Percentiles rank a stretch among this genome's conserved stretches.
phyloP scores from a whole-genome alignment of 1,140 invertebrate genomes.

The Aethina tumida region DNA sequence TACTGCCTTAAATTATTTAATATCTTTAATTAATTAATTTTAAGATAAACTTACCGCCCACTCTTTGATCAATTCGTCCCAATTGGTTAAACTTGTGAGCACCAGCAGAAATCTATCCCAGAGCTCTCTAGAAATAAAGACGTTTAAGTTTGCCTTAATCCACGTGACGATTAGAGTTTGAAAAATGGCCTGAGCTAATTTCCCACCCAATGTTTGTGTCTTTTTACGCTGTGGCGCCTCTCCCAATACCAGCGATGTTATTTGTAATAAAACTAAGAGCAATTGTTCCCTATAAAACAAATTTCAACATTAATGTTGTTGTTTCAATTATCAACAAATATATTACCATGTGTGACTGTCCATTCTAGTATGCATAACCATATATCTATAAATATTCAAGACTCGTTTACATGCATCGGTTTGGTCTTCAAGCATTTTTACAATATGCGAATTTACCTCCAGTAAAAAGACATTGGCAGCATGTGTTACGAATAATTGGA shows the following conservation, averaged over 20 bases:
- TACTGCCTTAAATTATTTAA: no score
- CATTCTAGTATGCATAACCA: slow-evolving; percentile 94
- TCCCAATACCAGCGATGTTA: slow-evolving; percentile 82
- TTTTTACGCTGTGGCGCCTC: slow-evolving; percentile 64
- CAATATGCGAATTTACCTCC: slow-evolving; percentile 47
- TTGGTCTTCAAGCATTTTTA: slow-evolving; percentile 70
- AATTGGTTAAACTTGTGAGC: slow-evolving; percentile 79
- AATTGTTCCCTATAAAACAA: slow-evolving; percentile 66
- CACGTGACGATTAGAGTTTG: slow-evolving; percentile 95
- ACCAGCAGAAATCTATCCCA: slow-evolving; percentile 93
- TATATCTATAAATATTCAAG: slow-evolving; percentile 91
- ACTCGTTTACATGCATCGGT: slow-evolving; percentile 95
- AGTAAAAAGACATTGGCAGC: slow-evolving; percentile 89
- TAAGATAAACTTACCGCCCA: slow-evolving; percentile 69
- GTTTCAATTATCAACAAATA: neutral
- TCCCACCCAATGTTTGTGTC: slow-evolving; percentile 67
- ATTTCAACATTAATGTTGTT: slow-evolving; percentile 5
- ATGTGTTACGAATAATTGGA: slow-evolving; percentile 92
- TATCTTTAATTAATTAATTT: slow-evolving; percentile 10
- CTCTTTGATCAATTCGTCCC: slow-evolving; percentile 91
- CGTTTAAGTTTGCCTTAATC: slow-evolving; percentile 96
- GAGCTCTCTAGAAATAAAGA: slow-evolving; percentile 67
- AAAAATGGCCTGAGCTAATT: slow-evolving; percentile 84
- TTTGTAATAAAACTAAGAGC: slow-evolving; percentile 77
- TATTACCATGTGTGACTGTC: slow-evolving; percentile 82